Evolutionary conservation across 2,888 invertebrate genomes (phyloP).

Genomic region (Drosophila pegasa): DNA sequence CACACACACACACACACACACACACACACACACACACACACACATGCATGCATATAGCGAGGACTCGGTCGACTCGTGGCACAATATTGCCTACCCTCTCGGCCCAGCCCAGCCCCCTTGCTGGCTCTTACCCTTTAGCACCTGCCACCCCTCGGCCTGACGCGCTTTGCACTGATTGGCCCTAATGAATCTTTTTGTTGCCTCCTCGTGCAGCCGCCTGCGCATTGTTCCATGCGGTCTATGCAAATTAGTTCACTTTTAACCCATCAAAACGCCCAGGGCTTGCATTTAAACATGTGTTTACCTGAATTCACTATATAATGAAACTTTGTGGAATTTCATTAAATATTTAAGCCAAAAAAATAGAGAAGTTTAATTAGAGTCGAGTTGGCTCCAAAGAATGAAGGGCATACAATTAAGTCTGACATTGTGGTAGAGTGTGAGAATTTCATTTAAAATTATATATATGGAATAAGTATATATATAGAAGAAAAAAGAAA

Average conservation of each 20-base stretch:
- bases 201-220: constrained; percentile 72
- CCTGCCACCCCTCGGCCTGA: constrained; percentile 34
- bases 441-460: neutral
- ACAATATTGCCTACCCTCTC: constrained; percentile 14
- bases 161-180: constrained; percentile 76
- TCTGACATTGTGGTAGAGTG: neutral
- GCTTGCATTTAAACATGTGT: constrained; percentile 25
- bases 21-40: neutral
- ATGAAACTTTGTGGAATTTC: constrained; percentile 3
- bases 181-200: constrained; percentile 78
- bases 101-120: constrained; percentile 1
- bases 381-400: neutral
- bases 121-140: constrained; percentile 15
- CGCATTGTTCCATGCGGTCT: constrained; percentile 77
- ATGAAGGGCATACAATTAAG: neutral
- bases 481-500: too few species aligned
- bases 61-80: constrained; percentile 48
- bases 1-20: constrained; percentile 22
- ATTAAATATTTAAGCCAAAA: neutral
- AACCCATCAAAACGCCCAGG: constrained; percentile 53
- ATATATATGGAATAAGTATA: too few species aligned
- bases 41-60: neutral
- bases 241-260: constrained; percentile 78
- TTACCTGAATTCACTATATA: constrained; percentile 12
- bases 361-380: neutral